Base-by-base conservation (phyloP, 2,113 vertebrate species). In the Dipodomys ordii region DNA sequence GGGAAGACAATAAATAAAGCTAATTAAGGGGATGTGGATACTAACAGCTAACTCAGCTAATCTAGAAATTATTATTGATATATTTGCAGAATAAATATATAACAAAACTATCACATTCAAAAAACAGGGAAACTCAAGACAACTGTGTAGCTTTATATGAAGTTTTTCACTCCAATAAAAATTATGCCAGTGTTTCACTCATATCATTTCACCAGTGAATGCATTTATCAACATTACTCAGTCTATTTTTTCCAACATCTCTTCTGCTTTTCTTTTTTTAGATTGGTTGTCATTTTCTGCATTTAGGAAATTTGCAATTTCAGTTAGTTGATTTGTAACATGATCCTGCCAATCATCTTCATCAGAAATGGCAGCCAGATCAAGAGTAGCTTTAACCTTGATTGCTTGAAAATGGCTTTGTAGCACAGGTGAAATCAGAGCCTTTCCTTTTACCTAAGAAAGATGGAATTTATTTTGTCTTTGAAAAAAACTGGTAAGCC, bases 221-320 rank as follows among this genome's bases (percentile, higher is more conserved):
- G 9, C 62, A 86, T 76, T 35, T 57, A 86, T 53, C 39, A 71
- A 12, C 7, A 44, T 80, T 80, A 13, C 12, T 97, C 68, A 89
- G 35, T 67, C 72, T 60, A 22, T 57, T 94, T 92, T 95, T 96
- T 92, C 96, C 27, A 91, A 7, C 65, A 85, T 72, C 23, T 96
- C 98, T 93, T 97, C 98, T 0, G 95, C 86, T 94, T 98, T 98
- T 94, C 98, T 97, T 95, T 98, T 98, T 85, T 95, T 98, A 88
- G 94, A 27, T 84, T 94, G 93, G 39, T 94, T 91, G 74, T 97
- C 68, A 83, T 60, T 97, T 90, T 98, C 98, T 80, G 97, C 92
- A 73, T 79, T 90, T 82, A 98, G 72, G 67, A 97, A 88, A 72
- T 96, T 98, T 95, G 98, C 97, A 1, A 23, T 98, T 93, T 98